Evolutionary conservation across 1,140 invertebrate species (phyloP), one percentile per base, ranked within the genome.

Genomic region (Diabrotica virgifera): DNA sequence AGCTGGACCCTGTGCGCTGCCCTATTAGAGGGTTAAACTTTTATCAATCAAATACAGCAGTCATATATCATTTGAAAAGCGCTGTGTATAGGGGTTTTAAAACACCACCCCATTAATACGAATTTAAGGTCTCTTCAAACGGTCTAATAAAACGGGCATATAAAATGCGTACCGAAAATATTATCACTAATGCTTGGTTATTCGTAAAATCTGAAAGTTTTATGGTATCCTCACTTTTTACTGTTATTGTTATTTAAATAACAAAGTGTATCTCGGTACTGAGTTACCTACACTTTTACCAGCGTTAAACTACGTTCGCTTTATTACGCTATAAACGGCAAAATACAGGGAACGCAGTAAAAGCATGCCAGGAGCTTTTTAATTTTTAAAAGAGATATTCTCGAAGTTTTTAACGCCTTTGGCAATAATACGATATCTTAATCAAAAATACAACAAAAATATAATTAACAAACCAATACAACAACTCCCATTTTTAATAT

Each of bases 31-130:
- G 40, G 40, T 60, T 60, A 60, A 60, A 60, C 59, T 60, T 60
- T 60, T 60, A 60, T 60, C 59, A 60, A 60, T 60, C 59, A 60
- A 60, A 60, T 12, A 60, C 59, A 60, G 59, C 59, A 52, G 46
- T 10, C 7, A 60, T 60, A 60, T 60, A 60, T 60, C 59, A 60
- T 60, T 60, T 59, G 37, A 52, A 60, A 60, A 60, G 59, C 59
- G 40, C 40, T 51, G 59, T 51, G 59, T 51, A 60, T 51, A 24
- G 59, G 59, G 7, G 46, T 60, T 60, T 51, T 52, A 52, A 60
- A 59, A 60, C 10, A 55, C 53, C 59, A 60, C 59, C 59, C 59
- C 59, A 50, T 50, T 60, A 52, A 60, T 60, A 60, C 59, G 59
- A 60, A 51, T 60, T 60, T 60, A 52, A 60, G 59, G 59, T 57